Conservation (phyloP, 2,797 vertebrate genomes). For the Arnoldichthys spilopterus region DNA sequence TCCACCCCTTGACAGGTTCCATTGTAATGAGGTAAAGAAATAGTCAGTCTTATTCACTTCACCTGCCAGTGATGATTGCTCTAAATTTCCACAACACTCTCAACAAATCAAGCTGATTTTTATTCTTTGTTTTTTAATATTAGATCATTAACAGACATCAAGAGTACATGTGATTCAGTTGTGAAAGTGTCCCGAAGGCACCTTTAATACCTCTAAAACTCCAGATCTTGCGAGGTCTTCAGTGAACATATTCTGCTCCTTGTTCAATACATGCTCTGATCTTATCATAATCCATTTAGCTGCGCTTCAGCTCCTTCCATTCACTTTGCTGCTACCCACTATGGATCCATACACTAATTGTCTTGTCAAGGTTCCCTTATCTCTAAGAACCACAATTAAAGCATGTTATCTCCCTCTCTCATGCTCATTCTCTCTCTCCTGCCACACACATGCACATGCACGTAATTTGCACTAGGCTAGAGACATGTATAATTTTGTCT, state of each 20-base stretch:
- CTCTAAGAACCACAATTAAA: conserved; percentile 43
- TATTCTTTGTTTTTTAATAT: not conserved
- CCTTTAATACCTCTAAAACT: conserved; percentile 38
- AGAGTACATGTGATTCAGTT: not conserved
- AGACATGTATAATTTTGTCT: conserved; percentile 50
- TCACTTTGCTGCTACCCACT: conserved; percentile 31
- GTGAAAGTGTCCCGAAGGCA: conserved; percentile 8
- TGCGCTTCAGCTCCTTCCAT: conserved; percentile 29
- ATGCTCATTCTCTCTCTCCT: conserved; percentile 8
- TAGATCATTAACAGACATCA: not conserved
- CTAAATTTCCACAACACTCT: no score
- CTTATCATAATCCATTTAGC: conserved; percentile 47
- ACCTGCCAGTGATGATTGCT: no score
- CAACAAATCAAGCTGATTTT: not conserved
- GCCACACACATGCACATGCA: not conserved
- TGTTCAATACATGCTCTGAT: conserved; percentile 48
- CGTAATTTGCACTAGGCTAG: conserved; percentile 39
- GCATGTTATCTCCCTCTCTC: conserved; percentile 15
- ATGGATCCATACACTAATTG: conserved; percentile 52
- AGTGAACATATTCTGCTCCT: conserved; percentile 27
- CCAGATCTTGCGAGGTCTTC: conserved; percentile 17
- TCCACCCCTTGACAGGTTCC: no score
- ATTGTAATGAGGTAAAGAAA: no score
- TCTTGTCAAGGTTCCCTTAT: conserved; percentile 54
- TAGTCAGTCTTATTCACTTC: no score